phyloP scores from a whole-genome alignment of 2,888 invertebrate species.

The Meandrusa payeni region DNA sequence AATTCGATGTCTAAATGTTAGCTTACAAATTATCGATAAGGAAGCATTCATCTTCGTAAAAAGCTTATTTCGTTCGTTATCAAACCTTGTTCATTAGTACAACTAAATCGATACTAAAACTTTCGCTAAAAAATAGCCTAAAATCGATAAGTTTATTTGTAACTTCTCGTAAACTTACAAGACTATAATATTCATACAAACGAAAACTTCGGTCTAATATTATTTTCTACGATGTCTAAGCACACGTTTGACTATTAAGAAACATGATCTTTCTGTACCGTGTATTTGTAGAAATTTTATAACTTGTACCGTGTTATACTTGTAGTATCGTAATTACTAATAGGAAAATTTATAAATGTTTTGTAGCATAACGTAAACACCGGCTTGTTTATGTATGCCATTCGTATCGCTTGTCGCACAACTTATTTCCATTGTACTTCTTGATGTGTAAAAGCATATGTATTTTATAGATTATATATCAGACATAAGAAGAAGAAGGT shows the following conservation, averaged over 20 bases:
- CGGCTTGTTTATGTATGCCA: background rate
- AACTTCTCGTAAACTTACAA: no score
- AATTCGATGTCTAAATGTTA: conserved; percentile 17
- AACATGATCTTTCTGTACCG: conserved; percentile 33
- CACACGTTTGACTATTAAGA: background rate
- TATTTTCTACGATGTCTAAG: conserved; percentile 18
- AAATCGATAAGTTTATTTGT: no score
- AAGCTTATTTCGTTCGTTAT: conserved; percentile 43
- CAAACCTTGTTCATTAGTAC: conserved; percentile 16
- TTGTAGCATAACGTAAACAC: background rate
- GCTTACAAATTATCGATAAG: background rate
- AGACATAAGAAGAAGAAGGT: no score
- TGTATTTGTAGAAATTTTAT: conserved; percentile 47
- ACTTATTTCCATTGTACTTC: background rate
- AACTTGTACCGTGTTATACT: conserved; percentile 35
- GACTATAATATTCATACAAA: background rate
- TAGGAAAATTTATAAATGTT: conserved; percentile 30
- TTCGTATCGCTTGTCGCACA: background rate
- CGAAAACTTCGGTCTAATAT: conserved; percentile 19
- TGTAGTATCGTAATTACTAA: conserved; percentile 14
- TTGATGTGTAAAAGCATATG: background rate
- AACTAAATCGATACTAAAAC: conserved; percentile 22
- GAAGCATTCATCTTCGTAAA: conserved; percentile 26
- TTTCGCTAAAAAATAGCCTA: no score
- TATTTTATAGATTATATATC: conserved; percentile 1